Percentiles rank a stretch among this genome's conserved stretches.
phyloP scores from a whole-genome alignment of 2,888 invertebrate species.

The Mantis religiosa region DNA sequence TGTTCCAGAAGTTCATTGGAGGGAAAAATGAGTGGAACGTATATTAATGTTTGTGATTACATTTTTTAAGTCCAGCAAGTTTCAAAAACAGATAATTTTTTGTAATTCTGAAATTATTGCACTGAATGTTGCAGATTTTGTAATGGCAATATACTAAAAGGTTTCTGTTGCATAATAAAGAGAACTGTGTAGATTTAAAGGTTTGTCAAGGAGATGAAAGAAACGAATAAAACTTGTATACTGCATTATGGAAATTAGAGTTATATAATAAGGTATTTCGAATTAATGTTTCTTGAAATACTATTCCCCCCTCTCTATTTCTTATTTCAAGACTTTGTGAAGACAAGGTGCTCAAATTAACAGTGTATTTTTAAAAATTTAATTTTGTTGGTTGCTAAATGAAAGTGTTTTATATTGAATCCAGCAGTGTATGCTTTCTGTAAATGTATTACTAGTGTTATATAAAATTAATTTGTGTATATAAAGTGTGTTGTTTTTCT shows the following conservation, averaged over 20 bases:
- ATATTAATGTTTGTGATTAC: too few relatives aligned
- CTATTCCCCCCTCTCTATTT: not conserved
- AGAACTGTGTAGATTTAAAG: not conserved
- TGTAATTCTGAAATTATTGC: too few relatives aligned
- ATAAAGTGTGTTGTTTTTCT: not conserved
- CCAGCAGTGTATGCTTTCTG: not conserved
- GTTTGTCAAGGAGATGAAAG: not conserved
- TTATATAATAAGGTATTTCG: not conserved
- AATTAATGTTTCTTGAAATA: not conserved
- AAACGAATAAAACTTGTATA: not conserved
- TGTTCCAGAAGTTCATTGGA: too few relatives aligned
- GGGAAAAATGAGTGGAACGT: too few relatives aligned
- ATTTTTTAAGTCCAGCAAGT: too few relatives aligned
- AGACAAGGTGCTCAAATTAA: not conserved
- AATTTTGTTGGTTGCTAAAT: not conserved
- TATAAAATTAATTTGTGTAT: not conserved
- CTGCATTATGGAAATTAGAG: not conserved
- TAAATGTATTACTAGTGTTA: not conserved
- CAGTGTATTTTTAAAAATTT: not conserved
- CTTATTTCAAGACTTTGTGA: not conserved
- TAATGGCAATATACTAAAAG: not conserved
- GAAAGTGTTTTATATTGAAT: not conserved
- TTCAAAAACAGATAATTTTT: too few relatives aligned
- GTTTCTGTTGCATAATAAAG: not conserved
- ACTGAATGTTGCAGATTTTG: not conserved